Conservation (phyloP, 2,888 invertebrate species). For the Chrysopilus asiliformis region DNA sequence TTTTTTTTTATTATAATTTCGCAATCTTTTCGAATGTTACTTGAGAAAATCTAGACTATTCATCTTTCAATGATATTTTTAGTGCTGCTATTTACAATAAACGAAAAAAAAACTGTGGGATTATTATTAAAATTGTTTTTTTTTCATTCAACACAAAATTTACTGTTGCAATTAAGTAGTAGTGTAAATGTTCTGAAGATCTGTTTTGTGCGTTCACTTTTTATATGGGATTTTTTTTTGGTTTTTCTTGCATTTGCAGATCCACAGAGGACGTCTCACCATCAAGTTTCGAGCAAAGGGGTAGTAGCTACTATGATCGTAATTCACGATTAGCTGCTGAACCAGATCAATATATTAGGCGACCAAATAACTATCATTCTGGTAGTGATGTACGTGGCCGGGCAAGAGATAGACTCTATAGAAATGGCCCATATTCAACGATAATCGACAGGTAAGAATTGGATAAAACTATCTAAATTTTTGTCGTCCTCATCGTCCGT, state of each 20-base stretch:
- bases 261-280: conserved; percentile 37
- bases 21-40: no score
- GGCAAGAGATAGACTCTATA: conserved; percentile 34
- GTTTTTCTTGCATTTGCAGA: conserved; percentile 22
- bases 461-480: no score
- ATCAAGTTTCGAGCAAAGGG: conserved; percentile 36
- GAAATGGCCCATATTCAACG: conserved; percentile 35
- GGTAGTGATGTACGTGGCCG: conserved; percentile 30
- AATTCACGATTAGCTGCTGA: conserved; percentile 31
- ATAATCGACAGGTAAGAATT: conserved; percentile 32
- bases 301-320: conserved; percentile 35
- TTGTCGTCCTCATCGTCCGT: no score
- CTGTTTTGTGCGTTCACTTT: conserved; percentile 4
- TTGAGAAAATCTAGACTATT: no score
- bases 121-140: neutral
- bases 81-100: no score
- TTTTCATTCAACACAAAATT: neutral
- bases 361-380: conserved; percentile 25
- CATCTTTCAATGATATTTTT: no score
- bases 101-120: neutral
- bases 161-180: neutral
- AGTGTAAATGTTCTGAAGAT: neutral
- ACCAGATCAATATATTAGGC: conserved; percentile 25
- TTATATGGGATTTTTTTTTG: conserved; percentile 12
- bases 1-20: no score